Percentiles rank a stretch among this genome's conserved stretches.
Conservation (phyloP, 2,113 vertebrate genomes). For the Sialia sialis region DNA sequence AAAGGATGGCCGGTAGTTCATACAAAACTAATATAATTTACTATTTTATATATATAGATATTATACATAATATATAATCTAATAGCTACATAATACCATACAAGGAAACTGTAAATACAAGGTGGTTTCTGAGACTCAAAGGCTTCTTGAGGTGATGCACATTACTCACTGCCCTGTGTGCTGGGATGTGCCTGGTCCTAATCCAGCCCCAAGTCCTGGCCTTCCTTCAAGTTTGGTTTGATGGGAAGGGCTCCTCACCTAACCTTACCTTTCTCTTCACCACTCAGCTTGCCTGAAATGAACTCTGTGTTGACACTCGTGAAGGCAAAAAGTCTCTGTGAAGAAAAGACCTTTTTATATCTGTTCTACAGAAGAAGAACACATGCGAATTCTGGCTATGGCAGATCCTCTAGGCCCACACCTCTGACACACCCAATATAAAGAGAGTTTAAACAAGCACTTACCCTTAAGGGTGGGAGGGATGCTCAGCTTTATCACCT, state of each 20-base stretch:
- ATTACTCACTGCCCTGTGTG: neutral
- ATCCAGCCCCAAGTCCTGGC: conserved; percentile 37
- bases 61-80: neutral
- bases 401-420: neutral
- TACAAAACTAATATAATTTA: neutral
- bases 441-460: conserved; percentile 25
- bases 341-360: conserved; percentile 22
- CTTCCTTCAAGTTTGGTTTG: conserved; percentile 21
- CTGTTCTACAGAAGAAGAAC: neutral
- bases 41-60: too few relatives aligned
- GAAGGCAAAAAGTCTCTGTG: neutral
- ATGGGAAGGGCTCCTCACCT: conserved; percentile 44
- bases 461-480: conserved; percentile 36
- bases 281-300: conserved; percentile 20
- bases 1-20: neutral
- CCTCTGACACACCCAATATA: conserved; percentile 30
- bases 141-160: neutral
- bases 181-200: conserved; percentile 17
- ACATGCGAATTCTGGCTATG: conserved; percentile 23
- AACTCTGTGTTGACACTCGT: conserved; percentile 22
- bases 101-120: neutral
- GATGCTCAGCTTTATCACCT: conserved; percentile 11
- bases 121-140: neutral
- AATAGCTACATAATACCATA: neutral
- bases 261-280: conserved; percentile 32